Percentiles rank a stretch among this genome's conserved stretches.
Conservation (phyloP, 2,888 invertebrate genomes). For the Trisateles emortualis region DNA sequence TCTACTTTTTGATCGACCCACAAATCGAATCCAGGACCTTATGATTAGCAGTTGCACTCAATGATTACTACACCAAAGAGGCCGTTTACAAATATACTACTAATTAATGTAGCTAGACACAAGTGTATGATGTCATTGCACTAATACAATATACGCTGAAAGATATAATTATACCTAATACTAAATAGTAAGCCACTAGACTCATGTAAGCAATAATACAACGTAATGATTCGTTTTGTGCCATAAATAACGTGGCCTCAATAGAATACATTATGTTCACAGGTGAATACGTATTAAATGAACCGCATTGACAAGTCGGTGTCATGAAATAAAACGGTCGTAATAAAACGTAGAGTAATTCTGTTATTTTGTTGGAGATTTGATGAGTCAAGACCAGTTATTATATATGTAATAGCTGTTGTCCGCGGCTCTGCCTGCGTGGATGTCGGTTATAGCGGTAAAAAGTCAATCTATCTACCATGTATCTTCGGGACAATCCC, state of each 20-base stretch:
- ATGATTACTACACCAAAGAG: background rate
- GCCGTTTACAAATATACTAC: background rate
- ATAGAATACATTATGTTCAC: slow-evolving; percentile 9
- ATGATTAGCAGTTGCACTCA: too few species aligned
- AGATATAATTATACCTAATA: slow-evolving; percentile 25
- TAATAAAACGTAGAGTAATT: background rate
- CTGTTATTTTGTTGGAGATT: too few species aligned
- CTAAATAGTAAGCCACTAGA: slow-evolving; percentile 15
- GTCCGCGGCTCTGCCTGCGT: too few species aligned
- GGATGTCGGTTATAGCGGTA: too few species aligned
- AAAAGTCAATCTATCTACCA: too few species aligned
- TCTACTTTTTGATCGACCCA: too few species aligned
- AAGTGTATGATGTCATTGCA: slow-evolving; percentile 34
- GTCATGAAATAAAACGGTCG: background rate
- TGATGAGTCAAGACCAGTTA: too few species aligned
- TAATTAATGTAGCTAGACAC: background rate
- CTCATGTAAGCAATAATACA: slow-evolving; percentile 18
- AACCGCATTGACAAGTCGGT: background rate
- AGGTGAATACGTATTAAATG: background rate
- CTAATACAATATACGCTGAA: slow-evolving; percentile 19
- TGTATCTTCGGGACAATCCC: too few species aligned
- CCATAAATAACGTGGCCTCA: slow-evolving; percentile 24
- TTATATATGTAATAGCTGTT: too few species aligned
- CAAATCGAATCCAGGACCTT: too few species aligned
- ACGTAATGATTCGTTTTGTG: slow-evolving; percentile 23